These are phyloP conservation scores for Blera fallax DNA, from an alignment of 2,888 invertebrate species.

Conservation along the genomic window DNA sequence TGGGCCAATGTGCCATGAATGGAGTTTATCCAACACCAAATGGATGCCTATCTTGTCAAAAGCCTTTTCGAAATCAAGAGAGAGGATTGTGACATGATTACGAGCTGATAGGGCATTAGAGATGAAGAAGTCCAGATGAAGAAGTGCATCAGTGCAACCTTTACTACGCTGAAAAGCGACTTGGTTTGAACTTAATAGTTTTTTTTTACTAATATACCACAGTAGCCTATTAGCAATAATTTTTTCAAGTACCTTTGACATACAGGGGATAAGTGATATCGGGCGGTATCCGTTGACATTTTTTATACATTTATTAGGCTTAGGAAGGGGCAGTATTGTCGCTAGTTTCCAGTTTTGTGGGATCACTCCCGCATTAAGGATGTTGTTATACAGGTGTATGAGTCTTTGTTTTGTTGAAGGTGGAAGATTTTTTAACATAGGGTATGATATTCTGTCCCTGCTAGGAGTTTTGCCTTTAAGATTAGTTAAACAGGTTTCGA, in stretches of 20 bases:
- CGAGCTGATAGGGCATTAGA: conserved; percentile 5
- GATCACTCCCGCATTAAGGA: background rate
- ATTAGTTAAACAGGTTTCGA: background rate
- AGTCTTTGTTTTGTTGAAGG: background rate
- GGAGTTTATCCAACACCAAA: background rate
- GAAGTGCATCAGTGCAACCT: conserved; percentile 17
- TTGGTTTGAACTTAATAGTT: conserved; percentile 2
- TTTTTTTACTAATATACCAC: conserved; percentile 14
- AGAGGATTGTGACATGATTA: conserved; percentile 12
- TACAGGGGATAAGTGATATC: conserved; percentile 20
- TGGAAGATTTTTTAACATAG: background rate
- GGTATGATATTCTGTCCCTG: background rate
- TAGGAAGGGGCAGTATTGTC: conserved; percentile 22
- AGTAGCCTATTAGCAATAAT: conserved; percentile 7
- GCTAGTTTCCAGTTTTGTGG: conserved; percentile 31
- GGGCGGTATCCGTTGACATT: conserved; percentile 1
- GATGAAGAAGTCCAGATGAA: conserved; percentile 7
- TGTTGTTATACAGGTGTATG: conserved; percentile 8
- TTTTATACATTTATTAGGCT: conserved; percentile 8
- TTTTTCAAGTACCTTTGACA: conserved; percentile 32
- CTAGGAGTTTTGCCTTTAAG: conserved; percentile 6
- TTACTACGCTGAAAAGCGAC: background rate
- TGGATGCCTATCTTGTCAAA: conserved; percentile 5
- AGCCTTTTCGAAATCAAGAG: conserved; percentile 9
- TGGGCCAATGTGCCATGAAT: background rate